Evolutionary conservation across 2,113 vertebrate genomes (phyloP).

Genomic region (Meles meles): DNA sequence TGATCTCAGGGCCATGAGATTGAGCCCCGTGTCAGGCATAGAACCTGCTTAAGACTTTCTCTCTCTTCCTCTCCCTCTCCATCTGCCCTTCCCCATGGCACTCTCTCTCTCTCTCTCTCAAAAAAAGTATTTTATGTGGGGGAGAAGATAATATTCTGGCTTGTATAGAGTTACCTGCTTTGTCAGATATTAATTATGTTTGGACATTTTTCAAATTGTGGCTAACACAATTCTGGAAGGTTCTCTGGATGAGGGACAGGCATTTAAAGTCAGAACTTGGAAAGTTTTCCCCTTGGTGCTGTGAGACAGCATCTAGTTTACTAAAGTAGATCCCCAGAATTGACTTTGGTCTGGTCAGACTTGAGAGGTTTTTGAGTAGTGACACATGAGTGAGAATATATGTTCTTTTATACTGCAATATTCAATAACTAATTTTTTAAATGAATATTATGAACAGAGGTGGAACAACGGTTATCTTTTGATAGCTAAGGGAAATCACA

Average conservation of each 20-base stretch:
- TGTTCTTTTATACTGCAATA: background rate
- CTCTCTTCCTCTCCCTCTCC: no score
- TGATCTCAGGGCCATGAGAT: no score
- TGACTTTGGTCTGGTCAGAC: background rate
- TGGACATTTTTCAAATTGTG: background rate
- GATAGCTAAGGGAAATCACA: background rate
- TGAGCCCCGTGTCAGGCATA: no score
- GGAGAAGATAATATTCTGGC: background rate
- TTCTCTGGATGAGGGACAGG: background rate
- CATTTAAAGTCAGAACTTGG: background rate
- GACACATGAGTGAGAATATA: background rate
- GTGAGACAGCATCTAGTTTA: background rate
- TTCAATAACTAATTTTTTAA: background rate
- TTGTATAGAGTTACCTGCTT: background rate
- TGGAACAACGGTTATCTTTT: background rate
- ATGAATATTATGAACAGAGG: background rate
- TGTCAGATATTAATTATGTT: background rate
- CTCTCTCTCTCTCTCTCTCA: no score
- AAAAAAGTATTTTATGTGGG: background rate
- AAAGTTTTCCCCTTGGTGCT: background rate
- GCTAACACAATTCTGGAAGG: background rate
- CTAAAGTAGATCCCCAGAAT: background rate
- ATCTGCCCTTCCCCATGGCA: no score
- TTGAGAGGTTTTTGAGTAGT: background rate
- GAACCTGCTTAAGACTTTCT: no score